Conservation (phyloP, 2,888 invertebrate species). For the Tachina grossa region DNA sequence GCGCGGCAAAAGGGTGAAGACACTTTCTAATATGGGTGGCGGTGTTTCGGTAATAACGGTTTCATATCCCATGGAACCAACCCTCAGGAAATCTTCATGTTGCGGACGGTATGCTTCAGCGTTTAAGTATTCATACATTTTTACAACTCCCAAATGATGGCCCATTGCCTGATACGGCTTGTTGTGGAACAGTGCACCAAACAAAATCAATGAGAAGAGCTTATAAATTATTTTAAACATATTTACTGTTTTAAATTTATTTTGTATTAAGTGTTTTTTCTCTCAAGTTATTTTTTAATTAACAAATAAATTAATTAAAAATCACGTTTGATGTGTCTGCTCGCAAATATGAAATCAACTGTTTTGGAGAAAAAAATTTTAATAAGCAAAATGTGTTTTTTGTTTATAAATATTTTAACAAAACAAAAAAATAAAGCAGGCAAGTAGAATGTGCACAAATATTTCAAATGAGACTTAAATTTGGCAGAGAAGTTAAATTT, state of each 20-base stretch:
- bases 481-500: neutral
- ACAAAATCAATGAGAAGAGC: conserved; percentile 11
- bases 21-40: conserved; percentile 49
- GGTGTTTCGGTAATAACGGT: neutral
- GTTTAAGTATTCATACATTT: neutral
- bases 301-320: conserved; percentile 19
- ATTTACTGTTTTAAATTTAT: neutral
- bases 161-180: neutral
- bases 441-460: conserved; percentile 1
- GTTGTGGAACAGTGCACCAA: neutral
- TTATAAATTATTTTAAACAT: conserved; percentile 35
- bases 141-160: neutral
- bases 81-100: neutral
- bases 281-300: neutral
- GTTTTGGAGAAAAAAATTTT: conserved; percentile 11
- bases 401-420: conserved; percentile 25
- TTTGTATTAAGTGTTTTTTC: neutral
- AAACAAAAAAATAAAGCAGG: neutral
- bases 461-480: conserved; percentile 12
- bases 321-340: conserved; percentile 50
- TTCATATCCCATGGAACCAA: neutral
- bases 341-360: neutral
- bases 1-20: conserved; percentile 53
- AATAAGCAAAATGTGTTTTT: conserved; percentile 55
- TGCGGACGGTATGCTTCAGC: neutral